Conservation (phyloP, 2,113 vertebrate species). For the Stigmatopora argus region DNA sequence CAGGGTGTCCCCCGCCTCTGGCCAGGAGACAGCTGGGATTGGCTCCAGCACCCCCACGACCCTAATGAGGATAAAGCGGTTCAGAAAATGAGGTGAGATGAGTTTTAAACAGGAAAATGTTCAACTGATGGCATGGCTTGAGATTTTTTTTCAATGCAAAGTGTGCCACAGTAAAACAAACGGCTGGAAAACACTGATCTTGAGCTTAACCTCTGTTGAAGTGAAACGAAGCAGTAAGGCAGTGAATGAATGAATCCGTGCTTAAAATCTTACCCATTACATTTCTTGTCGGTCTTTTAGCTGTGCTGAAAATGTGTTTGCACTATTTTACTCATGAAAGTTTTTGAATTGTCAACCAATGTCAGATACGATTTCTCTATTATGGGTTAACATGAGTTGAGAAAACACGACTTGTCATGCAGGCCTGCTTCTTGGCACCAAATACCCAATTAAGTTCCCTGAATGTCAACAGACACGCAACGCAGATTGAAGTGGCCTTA, state of each 20-base stretch:
- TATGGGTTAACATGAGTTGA: neutral
- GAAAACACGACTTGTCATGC: neutral
- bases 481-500: neutral
- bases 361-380: neutral
- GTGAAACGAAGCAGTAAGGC: too few relatives aligned
- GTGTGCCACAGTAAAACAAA: too few relatives aligned
- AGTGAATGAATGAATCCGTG: neutral
- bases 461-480: neutral
- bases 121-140: too few relatives aligned
- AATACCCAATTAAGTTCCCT: neutral
- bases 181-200: too few relatives aligned
- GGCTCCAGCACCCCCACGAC: too few relatives aligned
- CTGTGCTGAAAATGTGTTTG: neutral
- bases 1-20: too few relatives aligned
- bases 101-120: too few relatives aligned
- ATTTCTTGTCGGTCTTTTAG: neutral
- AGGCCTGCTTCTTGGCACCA: neutral
- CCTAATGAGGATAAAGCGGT: too few relatives aligned
- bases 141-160: too few relatives aligned
- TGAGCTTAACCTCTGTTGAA: too few relatives aligned
- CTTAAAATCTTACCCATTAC: neutral
- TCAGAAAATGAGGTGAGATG: too few relatives aligned
- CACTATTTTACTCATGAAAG: neutral
- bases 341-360: neutral
- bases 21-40: too few relatives aligned